These are phyloP conservation scores for Sternotherus odoratus DNA, from an alignment of 2,797 vertebrate species.

Conservation along the genomic window DNA sequence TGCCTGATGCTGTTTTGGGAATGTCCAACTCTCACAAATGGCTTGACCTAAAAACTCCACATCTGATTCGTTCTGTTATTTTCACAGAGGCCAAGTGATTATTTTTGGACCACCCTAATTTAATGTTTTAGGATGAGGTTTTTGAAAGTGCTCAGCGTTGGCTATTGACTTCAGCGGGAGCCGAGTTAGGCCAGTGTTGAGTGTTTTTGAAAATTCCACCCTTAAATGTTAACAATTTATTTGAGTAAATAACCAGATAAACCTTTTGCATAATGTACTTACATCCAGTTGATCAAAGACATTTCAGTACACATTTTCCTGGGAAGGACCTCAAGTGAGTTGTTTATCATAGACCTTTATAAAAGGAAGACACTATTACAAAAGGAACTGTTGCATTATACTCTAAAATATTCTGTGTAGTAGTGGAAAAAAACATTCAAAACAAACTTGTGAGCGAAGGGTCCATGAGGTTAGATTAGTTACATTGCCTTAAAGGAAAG, in stretches of 20 bases:
- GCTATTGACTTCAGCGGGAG: neutral
- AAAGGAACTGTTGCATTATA: constrained; percentile 39
- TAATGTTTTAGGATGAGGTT: neutral
- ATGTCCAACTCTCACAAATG: neutral
- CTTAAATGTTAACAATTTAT: neutral
- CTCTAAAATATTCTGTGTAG: constrained; percentile 4
- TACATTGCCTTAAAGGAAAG: too few relatives aligned
- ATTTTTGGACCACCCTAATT: neutral
- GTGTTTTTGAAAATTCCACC: neutral
- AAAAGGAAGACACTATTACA: constrained; percentile 55
- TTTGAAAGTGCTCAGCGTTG: neutral
- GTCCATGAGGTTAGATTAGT: neutral
- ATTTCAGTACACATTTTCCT: constrained; percentile 84
- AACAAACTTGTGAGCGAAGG: constrained; percentile 26
- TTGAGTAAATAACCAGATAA: neutral
- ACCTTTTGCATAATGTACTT: constrained; percentile 70
- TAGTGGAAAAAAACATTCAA: constrained; percentile 11
- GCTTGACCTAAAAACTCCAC: neutral
- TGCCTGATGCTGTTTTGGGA: neutral
- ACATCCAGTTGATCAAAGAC: constrained; percentile 84
- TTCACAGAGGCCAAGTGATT: neutral
- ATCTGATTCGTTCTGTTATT: neutral
- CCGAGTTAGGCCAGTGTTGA: neutral
- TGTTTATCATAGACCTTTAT: constrained; percentile 86
- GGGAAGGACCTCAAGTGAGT: constrained; percentile 82